These are phyloP conservation scores for Zonitis immaculata DNA, from an alignment of 2,888 invertebrate genomes.

Conservation along the genomic window DNA sequence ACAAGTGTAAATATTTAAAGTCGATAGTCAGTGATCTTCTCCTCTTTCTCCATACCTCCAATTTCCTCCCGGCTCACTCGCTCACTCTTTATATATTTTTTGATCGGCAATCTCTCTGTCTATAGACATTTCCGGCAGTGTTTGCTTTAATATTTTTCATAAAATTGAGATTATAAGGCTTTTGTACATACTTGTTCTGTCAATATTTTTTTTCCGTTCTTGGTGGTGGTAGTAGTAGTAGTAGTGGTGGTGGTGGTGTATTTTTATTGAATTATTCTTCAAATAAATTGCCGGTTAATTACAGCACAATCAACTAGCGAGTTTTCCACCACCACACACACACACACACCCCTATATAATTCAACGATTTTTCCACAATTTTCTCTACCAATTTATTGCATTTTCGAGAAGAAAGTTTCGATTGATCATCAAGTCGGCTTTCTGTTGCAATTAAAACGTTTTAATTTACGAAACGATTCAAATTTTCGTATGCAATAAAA, in stretches of 20 bases:
- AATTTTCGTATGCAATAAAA: conserved; percentile 16
- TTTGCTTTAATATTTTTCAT: conserved; percentile 50
- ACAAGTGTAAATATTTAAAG: conserved; percentile 48
- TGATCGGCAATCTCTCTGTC: conserved; percentile 49
- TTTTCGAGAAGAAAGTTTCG: background rate
- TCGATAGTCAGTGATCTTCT: conserved; percentile 46
- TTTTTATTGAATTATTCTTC: conserved; percentile 30
- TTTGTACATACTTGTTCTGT: conserved; percentile 44
- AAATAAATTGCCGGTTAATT: conserved; percentile 18
- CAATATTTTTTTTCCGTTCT: conserved; percentile 43
- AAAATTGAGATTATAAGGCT: conserved; percentile 49
- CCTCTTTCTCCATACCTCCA: conserved; percentile 18
- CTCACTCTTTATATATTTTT: conserved; percentile 40
- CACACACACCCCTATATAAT: no score
- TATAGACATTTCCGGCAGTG: conserved; percentile 48
- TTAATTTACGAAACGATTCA: conserved; percentile 18
- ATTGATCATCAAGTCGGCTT: background rate
- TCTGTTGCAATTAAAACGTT: conserved; percentile 9
- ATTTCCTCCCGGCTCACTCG: background rate
- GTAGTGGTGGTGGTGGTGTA: no score
- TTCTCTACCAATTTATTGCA: background rate
- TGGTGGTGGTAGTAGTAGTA: no score
- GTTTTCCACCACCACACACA: background rate
- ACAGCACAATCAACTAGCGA: conserved; percentile 2
- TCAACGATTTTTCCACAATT: conserved; percentile 5